Evolutionary conservation across 2,113 vertebrate species (phyloP).

Genomic region (Urocitellus parryii): DNA sequence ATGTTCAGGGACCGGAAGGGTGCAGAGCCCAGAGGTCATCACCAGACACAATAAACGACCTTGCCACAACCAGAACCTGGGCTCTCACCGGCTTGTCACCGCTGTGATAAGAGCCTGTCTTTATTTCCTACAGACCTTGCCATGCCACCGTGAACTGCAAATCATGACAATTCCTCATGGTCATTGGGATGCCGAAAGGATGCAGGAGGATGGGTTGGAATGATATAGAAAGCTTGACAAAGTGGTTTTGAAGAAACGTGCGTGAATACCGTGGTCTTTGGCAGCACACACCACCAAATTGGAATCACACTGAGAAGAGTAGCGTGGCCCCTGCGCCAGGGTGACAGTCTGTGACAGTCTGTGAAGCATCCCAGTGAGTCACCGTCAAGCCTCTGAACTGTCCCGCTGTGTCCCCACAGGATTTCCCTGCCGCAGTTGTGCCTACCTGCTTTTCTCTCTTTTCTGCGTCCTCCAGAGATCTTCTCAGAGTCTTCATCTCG

Average conservation of each 20-base stretch:
- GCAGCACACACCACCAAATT: not conserved
- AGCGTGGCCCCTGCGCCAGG: no score
- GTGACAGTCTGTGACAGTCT: no score
- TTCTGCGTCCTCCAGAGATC: slow-evolving; percentile 89
- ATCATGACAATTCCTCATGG: not conserved
- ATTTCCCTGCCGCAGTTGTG: not conserved
- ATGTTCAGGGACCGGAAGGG: not conserved
- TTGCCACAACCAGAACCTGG: not conserved
- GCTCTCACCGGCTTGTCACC: not conserved
- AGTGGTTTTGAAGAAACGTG: not conserved
- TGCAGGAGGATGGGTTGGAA: not conserved
- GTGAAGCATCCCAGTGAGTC: not conserved
- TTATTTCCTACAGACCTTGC: not conserved
- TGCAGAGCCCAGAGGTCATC: not conserved
- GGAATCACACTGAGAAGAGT: not conserved
- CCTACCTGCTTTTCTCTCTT: slow-evolving; percentile 92
- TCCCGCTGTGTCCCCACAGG: not conserved
- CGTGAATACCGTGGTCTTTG: not conserved
- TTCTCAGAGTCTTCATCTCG: slow-evolving; percentile 88
- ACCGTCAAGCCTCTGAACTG: not conserved
- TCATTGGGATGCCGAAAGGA: slow-evolving; percentile 25
- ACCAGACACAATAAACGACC: not conserved
- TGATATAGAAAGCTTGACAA: not conserved
- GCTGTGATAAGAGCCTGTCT: not conserved
- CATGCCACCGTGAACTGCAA: not conserved